phyloP scores from a whole-genome alignment of 37 sponge, comb jelly and placozoan genomes.

The Diacarnus erythraeanus region DNA sequence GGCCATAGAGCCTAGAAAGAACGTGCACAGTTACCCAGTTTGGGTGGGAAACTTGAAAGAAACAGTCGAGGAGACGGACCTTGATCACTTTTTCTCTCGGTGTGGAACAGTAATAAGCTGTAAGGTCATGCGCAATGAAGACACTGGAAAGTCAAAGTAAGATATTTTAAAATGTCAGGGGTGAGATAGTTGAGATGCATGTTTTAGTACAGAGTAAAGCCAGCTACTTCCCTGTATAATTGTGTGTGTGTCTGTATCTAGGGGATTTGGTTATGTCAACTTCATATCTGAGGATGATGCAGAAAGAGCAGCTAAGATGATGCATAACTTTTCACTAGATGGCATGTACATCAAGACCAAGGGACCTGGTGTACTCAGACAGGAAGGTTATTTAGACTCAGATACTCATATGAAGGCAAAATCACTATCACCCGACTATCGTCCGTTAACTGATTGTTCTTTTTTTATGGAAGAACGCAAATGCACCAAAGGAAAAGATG shows the following conservation, averaged over 20 bases:
- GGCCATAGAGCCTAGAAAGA: not conserved
- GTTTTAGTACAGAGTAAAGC: no score
- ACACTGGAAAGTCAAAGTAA: conserved; percentile 55
- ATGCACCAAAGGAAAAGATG: conserved; percentile 53
- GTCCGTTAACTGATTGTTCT: conserved; percentile 84
- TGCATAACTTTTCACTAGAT: conserved; percentile 3
- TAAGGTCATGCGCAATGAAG: conserved; percentile 40
- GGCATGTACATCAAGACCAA: conserved; percentile 57
- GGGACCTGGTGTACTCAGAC: conserved; percentile 51
- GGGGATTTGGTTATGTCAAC: conserved; percentile 78
- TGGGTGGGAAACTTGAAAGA: conserved; percentile 79
- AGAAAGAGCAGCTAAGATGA: conserved; percentile 55
- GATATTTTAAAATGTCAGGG: not conserved
- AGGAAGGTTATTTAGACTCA: conserved; percentile 36
- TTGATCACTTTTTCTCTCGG: conserved; percentile 30
- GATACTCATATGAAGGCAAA: not conserved
- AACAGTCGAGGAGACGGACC: conserved; percentile 46
- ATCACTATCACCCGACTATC: conserved; percentile 22
- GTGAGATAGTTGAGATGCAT: no score
- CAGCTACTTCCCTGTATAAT: no score
- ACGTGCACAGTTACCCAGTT: conserved; percentile 48
- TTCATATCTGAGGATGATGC: conserved; percentile 40
- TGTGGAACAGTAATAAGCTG: conserved; percentile 48
- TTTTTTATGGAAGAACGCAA: conserved; percentile 54
- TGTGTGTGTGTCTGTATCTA: not conserved